phyloP scores from a whole-genome alignment of 2,113 vertebrate genomes.

The Chamaetylas fuelleborni region DNA sequence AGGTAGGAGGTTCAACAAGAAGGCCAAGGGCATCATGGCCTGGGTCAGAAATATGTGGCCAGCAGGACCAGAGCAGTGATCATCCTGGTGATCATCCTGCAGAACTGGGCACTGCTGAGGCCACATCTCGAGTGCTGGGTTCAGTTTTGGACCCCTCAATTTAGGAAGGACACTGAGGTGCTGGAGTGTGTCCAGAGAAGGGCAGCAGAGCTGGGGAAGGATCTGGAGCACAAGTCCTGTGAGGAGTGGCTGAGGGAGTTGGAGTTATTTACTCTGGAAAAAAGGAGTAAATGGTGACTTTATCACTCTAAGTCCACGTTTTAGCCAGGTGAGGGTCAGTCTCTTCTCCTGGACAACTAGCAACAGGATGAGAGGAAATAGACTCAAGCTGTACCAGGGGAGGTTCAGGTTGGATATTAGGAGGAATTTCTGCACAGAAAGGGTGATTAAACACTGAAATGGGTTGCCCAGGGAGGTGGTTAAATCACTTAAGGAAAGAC shows the following conservation, averaged over 20 bases:
- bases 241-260: not conserved
- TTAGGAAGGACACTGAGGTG: not conserved
- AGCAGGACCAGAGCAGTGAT: not conserved
- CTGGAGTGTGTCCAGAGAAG: not conserved
- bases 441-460: not conserved
- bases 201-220: accelerated
- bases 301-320: not conserved
- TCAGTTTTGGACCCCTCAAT: not conserved
- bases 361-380: not conserved
- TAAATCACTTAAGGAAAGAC: not conserved
- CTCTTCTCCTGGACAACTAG: not conserved
- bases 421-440: not conserved
- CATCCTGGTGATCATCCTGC: not conserved
- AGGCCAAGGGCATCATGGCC: no score
- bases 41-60: not conserved
- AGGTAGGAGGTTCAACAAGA: not conserved
- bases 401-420: not conserved
- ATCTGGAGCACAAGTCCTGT: not conserved
- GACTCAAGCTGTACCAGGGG: not conserved
- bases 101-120: not conserved
- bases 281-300: not conserved
- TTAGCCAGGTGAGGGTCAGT: not conserved
- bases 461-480: not conserved
- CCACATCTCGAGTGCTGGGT: not conserved
- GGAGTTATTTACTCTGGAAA: not conserved